These are phyloP conservation scores for Sander lucioperca DNA, from an alignment of 2,113 vertebrate genomes.

Conservation along the genomic window DNA sequence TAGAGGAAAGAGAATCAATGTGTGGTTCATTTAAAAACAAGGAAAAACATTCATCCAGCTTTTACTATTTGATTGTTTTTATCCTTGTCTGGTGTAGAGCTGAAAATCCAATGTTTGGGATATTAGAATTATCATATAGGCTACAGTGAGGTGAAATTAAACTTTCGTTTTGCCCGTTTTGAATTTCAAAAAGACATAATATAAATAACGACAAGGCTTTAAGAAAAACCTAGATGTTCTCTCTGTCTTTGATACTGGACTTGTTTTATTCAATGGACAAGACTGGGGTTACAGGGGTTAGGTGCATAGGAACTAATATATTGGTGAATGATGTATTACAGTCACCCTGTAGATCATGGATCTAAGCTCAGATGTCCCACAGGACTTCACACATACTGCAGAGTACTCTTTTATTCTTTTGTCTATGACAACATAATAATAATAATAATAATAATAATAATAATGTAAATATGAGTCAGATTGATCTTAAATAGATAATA, in stretches of 20 bases:
- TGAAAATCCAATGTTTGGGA: background rate
- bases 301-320: background rate
- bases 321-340: constrained; percentile 6
- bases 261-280: background rate
- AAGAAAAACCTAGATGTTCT: background rate
- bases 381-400: background rate
- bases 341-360: constrained; percentile 6
- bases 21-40: background rate
- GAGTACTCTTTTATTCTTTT: background rate
- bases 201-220: background rate
- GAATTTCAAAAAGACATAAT: constrained; percentile 4
- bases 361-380: constrained; percentile 15
- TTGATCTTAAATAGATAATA: background rate
- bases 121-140: background rate
- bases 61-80: background rate
- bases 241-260: background rate
- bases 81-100: background rate
- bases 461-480: background rate
- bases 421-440: background rate
- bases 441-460: background rate
- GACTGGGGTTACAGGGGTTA: background rate
- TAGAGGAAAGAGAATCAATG: background rate
- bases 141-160: background rate
- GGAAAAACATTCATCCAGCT: background rate
- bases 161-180: background rate